Evolutionary conservation across 2,888 invertebrate genomes (phyloP), one percentile per base, ranked within the genome.

Genomic region (Thalpophila matura): DNA sequence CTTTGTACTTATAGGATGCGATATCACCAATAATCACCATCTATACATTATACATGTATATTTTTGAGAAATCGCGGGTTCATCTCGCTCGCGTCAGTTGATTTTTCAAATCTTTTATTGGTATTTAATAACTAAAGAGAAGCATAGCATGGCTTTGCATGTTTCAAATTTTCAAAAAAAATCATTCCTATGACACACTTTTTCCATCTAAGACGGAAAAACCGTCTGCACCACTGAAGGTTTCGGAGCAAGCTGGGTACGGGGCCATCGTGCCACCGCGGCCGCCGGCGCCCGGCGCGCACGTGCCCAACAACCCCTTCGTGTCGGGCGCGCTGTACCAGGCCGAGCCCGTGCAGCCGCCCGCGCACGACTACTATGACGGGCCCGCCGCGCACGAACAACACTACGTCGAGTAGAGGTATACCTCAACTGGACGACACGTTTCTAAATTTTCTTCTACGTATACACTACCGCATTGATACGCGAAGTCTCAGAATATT

Each of bases 311-410:
- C 76, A 96, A 96, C 77, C 95, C 95, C 1, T 95, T 95, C 85
- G 95, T 95, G 16, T 96, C 96, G 57, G 96, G 96, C 7, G 96
- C 96, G 33, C 93, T 96, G 74, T 95, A 96, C 70, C 95, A 95
- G 72, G 96, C 96, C 60, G 96, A 96, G 81, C 95, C 96, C 5
- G 96, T 97, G 6, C 97, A 97, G 85, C 97, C 96, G 1, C 96
- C 96, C 64, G 91, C 96, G 1, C 96, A 96, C 68, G 96, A 96
- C 69, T 92, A 92, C 73, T 89, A 90, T 10, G 93, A 94, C 37
- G 90, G 91, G 54, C 54, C 80, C 40, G 46, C 54, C 54, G 20
- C 50, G 6, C 54, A 54, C 45, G 61, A 79, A 26, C 64, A 73
- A 42, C 68, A 72, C 31, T 53, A 70, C 14, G 70, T 61, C 2